phyloP scores from a whole-genome alignment of 2,113 vertebrate species.

The Hydropotes inermis region DNA sequence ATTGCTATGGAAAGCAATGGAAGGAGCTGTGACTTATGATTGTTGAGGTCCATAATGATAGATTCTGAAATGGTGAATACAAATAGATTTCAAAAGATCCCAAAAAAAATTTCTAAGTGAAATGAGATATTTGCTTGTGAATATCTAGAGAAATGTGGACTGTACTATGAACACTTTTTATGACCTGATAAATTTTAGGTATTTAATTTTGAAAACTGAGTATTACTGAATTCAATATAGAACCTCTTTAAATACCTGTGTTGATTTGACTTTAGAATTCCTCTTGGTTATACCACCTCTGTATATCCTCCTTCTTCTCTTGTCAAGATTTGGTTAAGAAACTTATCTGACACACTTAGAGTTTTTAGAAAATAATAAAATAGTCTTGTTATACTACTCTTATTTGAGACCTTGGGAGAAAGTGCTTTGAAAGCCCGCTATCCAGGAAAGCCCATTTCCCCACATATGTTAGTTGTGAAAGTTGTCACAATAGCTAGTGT shows the following conservation, averaged over 20 bases:
- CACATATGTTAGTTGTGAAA: neutral
- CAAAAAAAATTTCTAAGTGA: neutral
- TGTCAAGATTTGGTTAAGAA: neutral
- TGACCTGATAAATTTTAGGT: neutral
- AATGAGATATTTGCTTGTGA: neutral
- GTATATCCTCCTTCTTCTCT: neutral
- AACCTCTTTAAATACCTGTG: neutral
- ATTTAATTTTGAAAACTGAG: slow-evolving; percentile 28
- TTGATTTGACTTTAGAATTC: neutral
- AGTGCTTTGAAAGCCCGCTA: neutral
- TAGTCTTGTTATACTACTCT: neutral
- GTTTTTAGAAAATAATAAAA: neutral
- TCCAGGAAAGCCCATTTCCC: neutral
- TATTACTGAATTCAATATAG: neutral
- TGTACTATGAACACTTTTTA: neutral
- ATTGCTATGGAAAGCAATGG: neutral
- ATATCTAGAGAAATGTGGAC: neutral
- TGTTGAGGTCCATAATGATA: neutral
- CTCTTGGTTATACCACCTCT: neutral
- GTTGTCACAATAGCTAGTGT: neutral
- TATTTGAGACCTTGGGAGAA: neutral
- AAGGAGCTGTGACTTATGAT: neutral
- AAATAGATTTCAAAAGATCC: slow-evolving; percentile 11
- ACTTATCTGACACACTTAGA: neutral
- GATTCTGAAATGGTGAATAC: neutral